A percentile compares a stretch with the other conserved stretches of the same genome.
These are phyloP conservation scores for Drosophila jambulina DNA, from an alignment of 1,140 invertebrate genomes.

Conservation along the genomic window DNA sequence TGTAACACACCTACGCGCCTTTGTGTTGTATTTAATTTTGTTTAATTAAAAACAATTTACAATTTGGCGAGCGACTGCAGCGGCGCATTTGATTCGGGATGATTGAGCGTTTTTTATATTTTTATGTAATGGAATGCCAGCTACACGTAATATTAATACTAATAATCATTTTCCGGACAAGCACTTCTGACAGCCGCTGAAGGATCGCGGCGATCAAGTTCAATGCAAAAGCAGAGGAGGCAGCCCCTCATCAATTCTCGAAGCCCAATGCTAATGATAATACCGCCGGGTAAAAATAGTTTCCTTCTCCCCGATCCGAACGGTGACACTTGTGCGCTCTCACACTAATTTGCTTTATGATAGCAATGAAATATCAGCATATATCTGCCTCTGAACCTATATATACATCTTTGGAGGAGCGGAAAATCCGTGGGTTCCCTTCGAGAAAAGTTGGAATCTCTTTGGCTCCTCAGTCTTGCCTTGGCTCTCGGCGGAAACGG, in stretches of 20 bases:
- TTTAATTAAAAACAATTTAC: conserved; percentile 77
- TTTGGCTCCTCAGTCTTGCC: conserved; percentile 66
- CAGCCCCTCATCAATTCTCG: conserved; percentile 40
- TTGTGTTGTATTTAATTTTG: conserved; percentile 53
- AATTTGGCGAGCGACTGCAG: conserved; percentile 39
- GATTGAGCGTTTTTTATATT: conserved; percentile 36
- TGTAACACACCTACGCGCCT: conserved; percentile 67
- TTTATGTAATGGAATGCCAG: conserved; percentile 39
- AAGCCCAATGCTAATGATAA: conserved; percentile 41
- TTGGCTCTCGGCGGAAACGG: conserved; percentile 68
- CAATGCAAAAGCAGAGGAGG: conserved; percentile 42
- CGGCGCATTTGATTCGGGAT: conserved; percentile 64
- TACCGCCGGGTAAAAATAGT: conserved; percentile 37
- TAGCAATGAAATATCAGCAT: conserved; percentile 72
- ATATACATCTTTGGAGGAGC: conserved; percentile 67
- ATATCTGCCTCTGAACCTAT: conserved; percentile 23
- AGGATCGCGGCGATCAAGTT: conserved; percentile 63
- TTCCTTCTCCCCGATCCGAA: conserved; percentile 16
- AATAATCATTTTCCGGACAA: conserved; percentile 22
- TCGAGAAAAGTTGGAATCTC: conserved; percentile 40
- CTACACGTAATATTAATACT: conserved; percentile 16
- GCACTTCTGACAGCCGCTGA: conserved; percentile 51
- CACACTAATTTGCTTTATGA: conserved; percentile 78
- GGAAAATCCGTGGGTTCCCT: conserved; percentile 59
- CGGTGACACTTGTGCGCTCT: conserved; percentile 63